phyloP scores from a whole-genome alignment of 1,140 invertebrate genomes.

The Drosophila nebulosa region DNA sequence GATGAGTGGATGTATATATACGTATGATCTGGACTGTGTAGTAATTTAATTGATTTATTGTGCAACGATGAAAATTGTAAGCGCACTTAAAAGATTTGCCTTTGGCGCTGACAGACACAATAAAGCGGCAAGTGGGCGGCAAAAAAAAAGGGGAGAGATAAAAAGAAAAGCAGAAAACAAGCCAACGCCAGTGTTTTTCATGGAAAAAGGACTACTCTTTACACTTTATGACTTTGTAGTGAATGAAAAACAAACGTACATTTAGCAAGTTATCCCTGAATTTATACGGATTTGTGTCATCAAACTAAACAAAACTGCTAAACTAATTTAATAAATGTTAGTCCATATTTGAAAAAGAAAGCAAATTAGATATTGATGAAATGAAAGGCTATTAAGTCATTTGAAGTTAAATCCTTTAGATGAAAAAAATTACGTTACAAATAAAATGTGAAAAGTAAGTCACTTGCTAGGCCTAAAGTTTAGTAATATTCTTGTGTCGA shows the following conservation, averaged over 20 bases:
- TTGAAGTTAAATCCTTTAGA: too few relatives aligned
- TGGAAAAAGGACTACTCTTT: not conserved
- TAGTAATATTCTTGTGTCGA: too few relatives aligned
- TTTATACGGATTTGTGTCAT: not conserved
- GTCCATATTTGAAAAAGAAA: too few relatives aligned
- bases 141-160: not conserved
- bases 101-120: constrained; percentile 12
- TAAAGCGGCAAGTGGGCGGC: not conserved
- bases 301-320: not conserved
- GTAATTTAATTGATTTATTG: constrained; percentile 40
- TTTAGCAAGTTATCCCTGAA: not conserved
- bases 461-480: too few relatives aligned
- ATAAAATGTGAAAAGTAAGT: too few relatives aligned
- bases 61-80: constrained; percentile 20
- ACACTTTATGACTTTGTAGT: not conserved
- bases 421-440: too few relatives aligned
- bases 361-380: too few relatives aligned
- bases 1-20: not conserved
- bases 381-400: too few relatives aligned
- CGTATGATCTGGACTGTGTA: not conserved
- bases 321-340: not conserved
- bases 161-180: not conserved
- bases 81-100: constrained; percentile 26
- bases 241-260: not conserved
- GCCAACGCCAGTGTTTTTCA: not conserved